phyloP scores from a whole-genome alignment of 2,797 vertebrate species.

The Muscicapa striata region DNA sequence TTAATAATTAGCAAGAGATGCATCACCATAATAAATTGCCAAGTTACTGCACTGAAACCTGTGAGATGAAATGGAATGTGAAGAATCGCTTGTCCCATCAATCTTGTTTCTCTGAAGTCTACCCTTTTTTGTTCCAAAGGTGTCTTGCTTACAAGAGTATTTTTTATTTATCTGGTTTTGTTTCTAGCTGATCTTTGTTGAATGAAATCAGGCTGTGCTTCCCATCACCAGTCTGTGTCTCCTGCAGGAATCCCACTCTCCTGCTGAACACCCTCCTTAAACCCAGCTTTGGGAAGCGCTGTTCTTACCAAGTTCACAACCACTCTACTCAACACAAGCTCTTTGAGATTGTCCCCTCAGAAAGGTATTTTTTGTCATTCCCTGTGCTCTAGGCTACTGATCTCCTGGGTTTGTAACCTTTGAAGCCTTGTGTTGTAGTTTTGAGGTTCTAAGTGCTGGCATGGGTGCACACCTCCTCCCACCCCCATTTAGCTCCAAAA shows the following conservation, averaged over 20 bases:
- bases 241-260: not conserved
- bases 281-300: fast-evolving
- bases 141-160: not conserved
- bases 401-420: not conserved
- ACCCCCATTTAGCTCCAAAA: not conserved
- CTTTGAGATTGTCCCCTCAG: not conserved
- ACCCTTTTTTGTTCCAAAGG: not conserved
- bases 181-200: not conserved
- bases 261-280: not conserved
- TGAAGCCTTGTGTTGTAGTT: not conserved
- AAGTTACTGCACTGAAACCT: not conserved
- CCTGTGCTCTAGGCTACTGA: not conserved
- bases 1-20: not conserved
- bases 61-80: not conserved
- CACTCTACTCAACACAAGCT: fast-evolving
- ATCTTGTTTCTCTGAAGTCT: not conserved
- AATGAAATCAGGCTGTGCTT: not conserved
- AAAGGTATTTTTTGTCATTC: not conserved
- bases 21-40: not conserved
- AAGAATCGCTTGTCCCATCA: not conserved
- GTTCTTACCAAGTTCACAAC: not conserved
- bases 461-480: fast-evolving
- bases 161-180: not conserved
- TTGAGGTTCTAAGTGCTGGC: not conserved
- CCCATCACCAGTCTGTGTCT: not conserved